phyloP scores from a whole-genome alignment of 1,140 invertebrate genomes.

The Brachionus manjavacas region DNA sequence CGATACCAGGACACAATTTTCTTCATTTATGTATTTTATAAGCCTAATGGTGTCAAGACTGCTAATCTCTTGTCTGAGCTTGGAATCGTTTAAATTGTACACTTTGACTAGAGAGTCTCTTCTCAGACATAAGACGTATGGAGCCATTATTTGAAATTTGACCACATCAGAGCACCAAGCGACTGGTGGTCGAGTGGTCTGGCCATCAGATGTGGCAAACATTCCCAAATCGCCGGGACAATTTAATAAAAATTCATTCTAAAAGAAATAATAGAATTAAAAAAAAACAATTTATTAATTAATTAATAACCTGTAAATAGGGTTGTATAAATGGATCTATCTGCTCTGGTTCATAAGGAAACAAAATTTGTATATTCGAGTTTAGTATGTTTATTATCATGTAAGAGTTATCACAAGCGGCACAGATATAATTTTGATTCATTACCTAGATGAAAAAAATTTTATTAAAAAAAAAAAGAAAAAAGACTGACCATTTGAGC shows the following conservation, averaged over 20 bases:
- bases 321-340: constrained; percentile 17
- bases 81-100: constrained; percentile 17
- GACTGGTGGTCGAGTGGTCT: constrained; percentile 31
- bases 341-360: constrained; percentile 26
- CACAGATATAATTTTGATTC: constrained; percentile 35
- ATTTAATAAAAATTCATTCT: constrained; percentile 39
- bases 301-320: background rate
- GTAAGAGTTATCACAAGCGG: constrained; percentile 14
- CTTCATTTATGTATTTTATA: background rate
- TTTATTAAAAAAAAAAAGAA: background rate
- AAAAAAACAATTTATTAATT: background rate
- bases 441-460: background rate
- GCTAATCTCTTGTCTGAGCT: constrained; percentile 23
- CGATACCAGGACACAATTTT: background rate
- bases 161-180: background rate
- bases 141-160: constrained; percentile 33
- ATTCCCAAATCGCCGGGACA: constrained; percentile 36
- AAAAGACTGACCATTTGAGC: background rate
- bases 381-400: constrained; percentile 30
- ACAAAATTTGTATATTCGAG: constrained; percentile 17
- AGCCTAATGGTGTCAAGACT: background rate
- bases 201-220: constrained; percentile 26
- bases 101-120: constrained; percentile 15
- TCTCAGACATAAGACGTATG: constrained; percentile 10
- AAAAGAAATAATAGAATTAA: background rate